A percentile compares a stretch with the other conserved stretches of the same genome.
Evolutionary conservation across 2,888 invertebrate species (phyloP).

Genomic region (Trichopoda pennipes): DNA sequence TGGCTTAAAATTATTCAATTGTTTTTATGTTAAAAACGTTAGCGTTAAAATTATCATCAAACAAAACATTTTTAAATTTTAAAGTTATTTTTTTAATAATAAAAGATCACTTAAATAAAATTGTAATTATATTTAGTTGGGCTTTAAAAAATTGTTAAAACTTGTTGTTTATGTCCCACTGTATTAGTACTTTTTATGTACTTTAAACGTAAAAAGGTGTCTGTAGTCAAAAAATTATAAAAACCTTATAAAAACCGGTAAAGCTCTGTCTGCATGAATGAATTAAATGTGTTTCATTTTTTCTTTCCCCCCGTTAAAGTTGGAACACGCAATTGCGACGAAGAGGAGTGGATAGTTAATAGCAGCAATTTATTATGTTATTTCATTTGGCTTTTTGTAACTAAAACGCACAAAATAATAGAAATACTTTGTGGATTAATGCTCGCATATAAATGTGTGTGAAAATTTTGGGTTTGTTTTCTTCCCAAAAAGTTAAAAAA

Average conservation of each 20-base stretch:
- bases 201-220: too few species aligned
- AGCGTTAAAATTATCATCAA: too few species aligned
- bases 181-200: too few species aligned
- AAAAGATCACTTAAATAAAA: too few species aligned
- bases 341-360: slow-evolving; percentile 34
- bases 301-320: background rate
- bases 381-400: slow-evolving; percentile 54
- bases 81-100: too few species aligned
- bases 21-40: too few species aligned
- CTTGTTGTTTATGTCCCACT: too few species aligned
- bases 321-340: background rate
- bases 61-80: too few species aligned
- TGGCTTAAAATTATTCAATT: too few species aligned
- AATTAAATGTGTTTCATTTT: background rate
- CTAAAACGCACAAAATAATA: slow-evolving; percentile 57
- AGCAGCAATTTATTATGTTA: slow-evolving; percentile 64
- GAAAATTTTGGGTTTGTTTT: background rate
- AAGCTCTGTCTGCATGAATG: background rate
- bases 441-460: background rate
- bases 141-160: too few species aligned
- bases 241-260: too few species aligned
- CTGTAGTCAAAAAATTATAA: background rate
- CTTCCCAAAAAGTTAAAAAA: slow-evolving; percentile 23
- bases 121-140: too few species aligned
- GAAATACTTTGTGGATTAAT: slow-evolving; percentile 39